Evolutionary conservation across 2,797 vertebrate genomes (phyloP).

Genomic region (Sphenopsis melanotis): DNA sequence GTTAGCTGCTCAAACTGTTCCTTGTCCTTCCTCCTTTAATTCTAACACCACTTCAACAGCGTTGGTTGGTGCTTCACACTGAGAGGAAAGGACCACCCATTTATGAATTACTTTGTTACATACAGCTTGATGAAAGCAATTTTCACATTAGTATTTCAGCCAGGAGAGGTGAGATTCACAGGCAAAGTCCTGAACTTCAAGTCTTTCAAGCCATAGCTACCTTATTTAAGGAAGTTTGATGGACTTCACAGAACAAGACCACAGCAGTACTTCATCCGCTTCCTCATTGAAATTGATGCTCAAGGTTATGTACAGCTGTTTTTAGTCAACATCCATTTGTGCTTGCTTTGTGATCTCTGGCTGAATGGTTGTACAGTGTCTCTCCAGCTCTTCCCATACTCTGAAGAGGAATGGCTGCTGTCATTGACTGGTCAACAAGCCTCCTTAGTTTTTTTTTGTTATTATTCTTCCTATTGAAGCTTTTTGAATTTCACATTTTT

Average conservation of each 20-base stretch:
- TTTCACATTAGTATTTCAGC: not conserved
- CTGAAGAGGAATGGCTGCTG: slow-evolving; percentile 16
- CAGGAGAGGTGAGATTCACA: not conserved
- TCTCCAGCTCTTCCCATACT: not conserved
- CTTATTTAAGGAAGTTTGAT: not conserved
- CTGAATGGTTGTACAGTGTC: not conserved
- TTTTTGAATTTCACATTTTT: not conserved
- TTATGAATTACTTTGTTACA: not conserved
- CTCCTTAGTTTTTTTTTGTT: not conserved
- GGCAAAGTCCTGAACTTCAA: not conserved
- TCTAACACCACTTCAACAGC: not conserved
- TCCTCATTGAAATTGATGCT: not conserved
- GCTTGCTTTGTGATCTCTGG: slow-evolving; percentile 31
- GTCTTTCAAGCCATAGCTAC: not conserved
- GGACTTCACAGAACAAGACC: not conserved
- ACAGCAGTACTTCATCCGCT: not conserved
- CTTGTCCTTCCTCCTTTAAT: not conserved
- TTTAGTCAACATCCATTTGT: slow-evolving; percentile 12
- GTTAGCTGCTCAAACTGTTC: not conserved
- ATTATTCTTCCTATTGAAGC: not conserved
- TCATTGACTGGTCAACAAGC: not conserved
- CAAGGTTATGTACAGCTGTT: not conserved
- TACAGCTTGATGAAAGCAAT: not conserved
- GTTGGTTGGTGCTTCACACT: not conserved
- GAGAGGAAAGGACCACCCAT: not conserved